These are phyloP conservation scores for Steinernema carpocapsae DNA, from an alignment of 2,888 invertebrate species.

Conservation along the genomic window DNA sequence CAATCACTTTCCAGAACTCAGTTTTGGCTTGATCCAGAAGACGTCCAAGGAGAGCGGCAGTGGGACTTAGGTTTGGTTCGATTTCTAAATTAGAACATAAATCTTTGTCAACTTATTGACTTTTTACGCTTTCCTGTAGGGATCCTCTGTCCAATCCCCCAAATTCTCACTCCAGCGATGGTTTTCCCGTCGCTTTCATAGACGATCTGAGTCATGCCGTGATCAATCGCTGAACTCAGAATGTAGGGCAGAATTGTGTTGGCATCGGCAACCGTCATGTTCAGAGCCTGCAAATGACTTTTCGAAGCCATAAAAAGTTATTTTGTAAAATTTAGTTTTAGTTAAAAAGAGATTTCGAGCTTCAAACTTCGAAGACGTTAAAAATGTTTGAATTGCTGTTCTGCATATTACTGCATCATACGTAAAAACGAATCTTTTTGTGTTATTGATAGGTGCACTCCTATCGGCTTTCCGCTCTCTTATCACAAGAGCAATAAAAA, in stretches of 20 bases:
- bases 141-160: not conserved
- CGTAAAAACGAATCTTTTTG: no score
- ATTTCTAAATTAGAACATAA: not conserved
- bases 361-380: no score
- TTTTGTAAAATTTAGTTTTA: not conserved
- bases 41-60: not conserved
- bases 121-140: not conserved
- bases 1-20: not conserved
- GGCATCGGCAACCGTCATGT: conserved; percentile 16
- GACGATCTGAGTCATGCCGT: conserved; percentile 9
- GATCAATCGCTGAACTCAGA: not conserved
- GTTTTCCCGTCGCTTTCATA: conserved; percentile 17
- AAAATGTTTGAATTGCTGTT: no score
- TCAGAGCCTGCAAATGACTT: not conserved
- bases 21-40: not conserved
- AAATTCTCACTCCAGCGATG: conserved; percentile 2
- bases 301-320: not conserved
- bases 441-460: no score
- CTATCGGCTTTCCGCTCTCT: no score
- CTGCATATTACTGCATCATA: no score
- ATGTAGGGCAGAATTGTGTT: not conserved
- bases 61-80: not conserved
- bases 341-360: no score
- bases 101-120: not conserved
- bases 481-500: no score